Evolutionary conservation across 2,113 vertebrate species (phyloP), one percentile per base, ranked within the genome.

Genomic region (Chloropsis cyanopogon): DNA sequence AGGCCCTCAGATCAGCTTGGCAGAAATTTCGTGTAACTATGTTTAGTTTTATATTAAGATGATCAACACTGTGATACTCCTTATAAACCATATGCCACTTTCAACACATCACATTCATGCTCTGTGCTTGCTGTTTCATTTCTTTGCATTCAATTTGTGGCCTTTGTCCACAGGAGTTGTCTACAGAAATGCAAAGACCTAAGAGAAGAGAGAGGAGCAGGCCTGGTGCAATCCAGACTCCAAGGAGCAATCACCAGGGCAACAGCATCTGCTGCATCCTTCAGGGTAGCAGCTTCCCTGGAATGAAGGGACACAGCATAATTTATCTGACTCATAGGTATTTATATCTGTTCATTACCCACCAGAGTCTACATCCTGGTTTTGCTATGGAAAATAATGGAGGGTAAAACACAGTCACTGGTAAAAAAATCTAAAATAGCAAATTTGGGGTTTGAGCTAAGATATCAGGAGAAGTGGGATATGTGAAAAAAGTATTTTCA

Each of bases 341-440:
- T 96, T 97, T 96, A 66, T 90, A 90, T 81, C 88, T 93, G 66
- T 33, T 90, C 83, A 42, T 80, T 88, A 92, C 11, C 35, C 75
- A 44, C 47, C 65, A 26, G 54, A 50, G 33, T 60, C 72, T 29
- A 31, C 44, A 82, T 65, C 63, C 54, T 84, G 63, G 4, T 85
- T 91, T 77, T 19, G 70, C n/a, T 11, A 14, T 1, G 2, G 65
- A 54, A 92, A 86, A 83, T 42, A 61, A 70, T 7, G 35, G 50
- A 76, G 18, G 42, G 21, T 16, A 37, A 87, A 71, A 13, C 21
- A 53, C 10, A 71, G 9, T 3, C 41, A 57, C 10, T 12, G 23
- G 26, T 25, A 5, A 49, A 56, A 87, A 63, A 14, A 20, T 16
- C 33, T 3, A 47, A 76, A 79, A 61, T 1, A 7, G 20, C 4